Evolutionary conservation across 1,140 invertebrate genomes (phyloP).

Genomic region (Choristoneura fumiferana): DNA sequence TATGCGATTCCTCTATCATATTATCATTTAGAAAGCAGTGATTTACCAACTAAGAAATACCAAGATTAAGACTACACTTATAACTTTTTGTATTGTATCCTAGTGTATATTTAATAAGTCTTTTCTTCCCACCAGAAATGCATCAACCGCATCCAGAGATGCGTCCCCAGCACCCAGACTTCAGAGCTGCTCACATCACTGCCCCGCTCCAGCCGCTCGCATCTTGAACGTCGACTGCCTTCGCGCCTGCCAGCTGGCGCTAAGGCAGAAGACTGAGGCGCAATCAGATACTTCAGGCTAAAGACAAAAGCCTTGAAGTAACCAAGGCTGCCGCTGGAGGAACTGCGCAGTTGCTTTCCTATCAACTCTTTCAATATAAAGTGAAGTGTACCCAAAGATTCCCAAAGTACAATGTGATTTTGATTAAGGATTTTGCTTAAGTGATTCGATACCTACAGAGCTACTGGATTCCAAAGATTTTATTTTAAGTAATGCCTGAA

Average conservation of each 20-base stretch:
- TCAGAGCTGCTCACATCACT: slow-evolving; percentile 47
- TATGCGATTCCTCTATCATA: too few relatives aligned
- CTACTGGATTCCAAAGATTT: slow-evolving; percentile 5
- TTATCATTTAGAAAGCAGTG: too few relatives aligned
- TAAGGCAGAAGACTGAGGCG: slow-evolving; percentile 40
- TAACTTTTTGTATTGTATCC: too few relatives aligned
- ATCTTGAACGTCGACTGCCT: slow-evolving; percentile 67
- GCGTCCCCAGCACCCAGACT: slow-evolving; percentile 53
- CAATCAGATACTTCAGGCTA: background rate
- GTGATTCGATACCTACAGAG: background rate
- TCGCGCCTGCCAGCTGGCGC: slow-evolving; percentile 59
- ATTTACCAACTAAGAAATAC: too few relatives aligned
- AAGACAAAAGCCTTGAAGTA: too few relatives aligned
- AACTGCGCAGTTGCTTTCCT: too few relatives aligned
- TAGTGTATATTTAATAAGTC: too few relatives aligned
- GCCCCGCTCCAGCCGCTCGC: slow-evolving; percentile 62
- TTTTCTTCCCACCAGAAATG: slow-evolving; percentile 46
- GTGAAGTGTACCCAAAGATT: background rate
- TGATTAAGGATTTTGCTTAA: background rate
- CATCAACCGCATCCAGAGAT: slow-evolving; percentile 55
- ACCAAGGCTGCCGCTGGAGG: too few relatives aligned
- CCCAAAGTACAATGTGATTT: background rate
- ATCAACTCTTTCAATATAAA: background rate
- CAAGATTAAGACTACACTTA: too few relatives aligned
- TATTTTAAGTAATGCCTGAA: background rate